These are phyloP conservation scores for Donacobius atricapilla DNA, from an alignment of 2,113 vertebrate species.

Conservation along the genomic window DNA sequence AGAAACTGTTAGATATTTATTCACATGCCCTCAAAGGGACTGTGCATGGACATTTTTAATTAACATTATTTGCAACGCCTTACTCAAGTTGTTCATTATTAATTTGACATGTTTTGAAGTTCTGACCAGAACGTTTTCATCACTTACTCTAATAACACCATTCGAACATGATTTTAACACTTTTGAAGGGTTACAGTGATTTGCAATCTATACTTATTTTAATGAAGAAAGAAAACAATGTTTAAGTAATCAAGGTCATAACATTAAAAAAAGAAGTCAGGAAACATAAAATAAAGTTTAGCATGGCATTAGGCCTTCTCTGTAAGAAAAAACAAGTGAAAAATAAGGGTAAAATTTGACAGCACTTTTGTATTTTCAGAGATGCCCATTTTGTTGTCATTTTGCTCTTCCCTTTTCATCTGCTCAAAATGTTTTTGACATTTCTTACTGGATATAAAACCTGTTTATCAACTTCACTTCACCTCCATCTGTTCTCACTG, in stretches of 20 bases:
- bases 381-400: background rate
- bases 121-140: constrained; percentile 23
- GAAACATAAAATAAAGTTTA: constrained; percentile 3
- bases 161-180: constrained; percentile 21
- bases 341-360: background rate
- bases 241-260: constrained; percentile 17
- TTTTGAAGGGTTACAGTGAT: background rate
- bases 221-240: constrained; percentile 39
- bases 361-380: background rate
- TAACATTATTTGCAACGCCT: constrained; percentile 54
- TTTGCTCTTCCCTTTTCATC: background rate
- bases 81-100: constrained; percentile 19
- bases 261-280: background rate
- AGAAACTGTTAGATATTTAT: constrained; percentile 46
- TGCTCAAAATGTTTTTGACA: background rate
- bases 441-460: background rate
- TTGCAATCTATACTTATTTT: constrained; percentile 25
- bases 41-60: constrained; percentile 42
- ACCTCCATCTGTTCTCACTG: background rate
- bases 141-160: constrained; percentile 32
- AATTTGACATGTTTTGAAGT: constrained; percentile 31
- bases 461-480: background rate
- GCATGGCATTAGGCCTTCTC: background rate
- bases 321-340: background rate
- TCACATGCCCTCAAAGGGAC: constrained; percentile 16